These are phyloP conservation scores for Dorcus parallelipipedus DNA, from an alignment of 2,888 invertebrate species.

Conservation along the genomic window DNA sequence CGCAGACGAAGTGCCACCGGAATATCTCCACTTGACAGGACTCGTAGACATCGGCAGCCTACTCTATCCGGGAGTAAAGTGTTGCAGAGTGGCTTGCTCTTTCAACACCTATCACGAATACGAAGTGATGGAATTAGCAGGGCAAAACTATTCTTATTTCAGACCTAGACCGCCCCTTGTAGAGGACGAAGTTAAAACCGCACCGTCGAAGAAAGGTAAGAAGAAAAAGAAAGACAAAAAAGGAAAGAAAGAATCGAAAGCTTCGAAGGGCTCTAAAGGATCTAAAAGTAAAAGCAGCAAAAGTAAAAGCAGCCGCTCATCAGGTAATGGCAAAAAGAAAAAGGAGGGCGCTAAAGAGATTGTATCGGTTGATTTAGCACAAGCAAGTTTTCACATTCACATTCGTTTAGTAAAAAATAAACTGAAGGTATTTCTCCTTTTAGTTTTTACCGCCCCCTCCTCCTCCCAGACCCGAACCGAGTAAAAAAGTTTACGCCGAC, in stretches of 20 bases:
- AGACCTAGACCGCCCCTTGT: conserved; percentile 28
- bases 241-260: conserved; percentile 8
- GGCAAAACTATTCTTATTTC: conserved; percentile 40
- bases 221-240: conserved; percentile 15
- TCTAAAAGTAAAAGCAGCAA: conserved; percentile 2
- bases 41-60: conserved; percentile 40
- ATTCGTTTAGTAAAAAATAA: not conserved
- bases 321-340: conserved; percentile 18
- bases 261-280: not conserved
- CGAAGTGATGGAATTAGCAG: conserved; percentile 37
- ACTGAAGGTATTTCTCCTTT: not conserved
- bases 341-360: conserved; percentile 10
- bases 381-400: conserved; percentile 3
- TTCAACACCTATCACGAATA: conserved; percentile 37
- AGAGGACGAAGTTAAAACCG: conserved; percentile 1
- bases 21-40: conserved; percentile 42
- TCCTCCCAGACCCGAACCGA: conserved; percentile 34
- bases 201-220: conserved; percentile 14
- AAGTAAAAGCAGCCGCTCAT: conserved; percentile 15
- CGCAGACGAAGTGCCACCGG: conserved; percentile 16
- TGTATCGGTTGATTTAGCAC: conserved; percentile 6
- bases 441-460: conserved; percentile 27
- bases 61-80: conserved; percentile 44
- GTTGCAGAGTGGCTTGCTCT: conserved; percentile 36
- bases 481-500: conserved; percentile 38